These are phyloP conservation scores for Machimus rusticus DNA, from an alignment of 2,888 invertebrate species.

Conservation along the genomic window DNA sequence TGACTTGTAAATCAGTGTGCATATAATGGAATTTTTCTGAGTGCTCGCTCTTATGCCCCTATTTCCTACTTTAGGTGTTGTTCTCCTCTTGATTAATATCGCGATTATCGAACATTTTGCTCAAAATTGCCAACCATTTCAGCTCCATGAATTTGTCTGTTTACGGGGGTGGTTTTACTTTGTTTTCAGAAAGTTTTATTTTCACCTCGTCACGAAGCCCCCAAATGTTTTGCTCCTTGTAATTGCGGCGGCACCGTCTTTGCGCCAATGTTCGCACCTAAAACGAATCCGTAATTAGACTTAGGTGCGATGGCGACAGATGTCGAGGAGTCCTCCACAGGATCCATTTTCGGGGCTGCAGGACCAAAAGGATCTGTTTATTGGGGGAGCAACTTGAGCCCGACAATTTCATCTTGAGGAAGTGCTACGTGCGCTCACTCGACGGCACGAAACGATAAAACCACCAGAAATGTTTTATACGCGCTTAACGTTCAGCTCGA, in stretches of 20 bases:
- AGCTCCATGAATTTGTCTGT: not conserved
- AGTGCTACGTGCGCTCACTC: not conserved
- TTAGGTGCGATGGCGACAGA: not conserved
- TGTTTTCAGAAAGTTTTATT: not conserved
- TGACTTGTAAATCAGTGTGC: conserved; percentile 21
- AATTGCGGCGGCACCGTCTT: not conserved
- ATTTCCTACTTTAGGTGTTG: not conserved
- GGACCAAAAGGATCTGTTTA: not conserved
- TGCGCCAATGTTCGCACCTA: not conserved
- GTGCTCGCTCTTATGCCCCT: not conserved
- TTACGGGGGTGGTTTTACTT: not conserved
- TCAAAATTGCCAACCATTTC: not conserved
- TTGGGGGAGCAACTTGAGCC: not conserved
- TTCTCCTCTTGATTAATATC: not conserved
- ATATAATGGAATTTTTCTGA: not conserved
- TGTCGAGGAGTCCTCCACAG: not conserved
- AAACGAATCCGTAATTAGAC: not conserved
- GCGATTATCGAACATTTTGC: not conserved
- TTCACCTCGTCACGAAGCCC: not conserved
- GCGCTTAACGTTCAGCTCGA: not conserved
- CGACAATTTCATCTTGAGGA: not conserved
- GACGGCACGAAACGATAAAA: not conserved
- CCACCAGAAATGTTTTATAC: not conserved
- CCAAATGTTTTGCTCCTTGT: not conserved
- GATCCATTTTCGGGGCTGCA: not conserved